phyloP scores from a whole-genome alignment of 2,797 vertebrate genomes.

The Lagocephalus sceleratus region DNA sequence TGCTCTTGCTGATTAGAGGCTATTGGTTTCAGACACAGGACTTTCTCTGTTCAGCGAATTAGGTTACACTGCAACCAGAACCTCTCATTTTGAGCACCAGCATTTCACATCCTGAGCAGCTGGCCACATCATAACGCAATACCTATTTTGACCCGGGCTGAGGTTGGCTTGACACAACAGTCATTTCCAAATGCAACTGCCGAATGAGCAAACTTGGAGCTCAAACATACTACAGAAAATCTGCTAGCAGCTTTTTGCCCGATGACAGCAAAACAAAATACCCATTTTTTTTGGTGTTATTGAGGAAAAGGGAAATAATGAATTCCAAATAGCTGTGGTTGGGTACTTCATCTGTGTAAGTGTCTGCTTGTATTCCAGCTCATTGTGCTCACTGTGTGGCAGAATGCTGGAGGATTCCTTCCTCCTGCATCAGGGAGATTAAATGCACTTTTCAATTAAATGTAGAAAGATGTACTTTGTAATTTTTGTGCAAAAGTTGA shows the following conservation, averaged over 20 bases:
- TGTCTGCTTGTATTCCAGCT: slow-evolving; percentile 69
- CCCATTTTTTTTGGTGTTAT: slow-evolving; percentile 55
- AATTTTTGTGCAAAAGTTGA: neutral
- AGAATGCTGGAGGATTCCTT: slow-evolving; percentile 23
- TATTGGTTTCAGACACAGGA: slow-evolving; percentile 36
- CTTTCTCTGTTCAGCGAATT: slow-evolving; percentile 32
- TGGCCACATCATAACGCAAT: slow-evolving; percentile 53
- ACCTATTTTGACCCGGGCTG: slow-evolving; percentile 42
- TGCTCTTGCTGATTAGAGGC: slow-evolving; percentile 49
- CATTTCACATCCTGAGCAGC: slow-evolving; percentile 40
- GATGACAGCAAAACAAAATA: slow-evolving; percentile 63
- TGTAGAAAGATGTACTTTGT: too few species aligned
- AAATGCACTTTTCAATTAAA: too few species aligned
- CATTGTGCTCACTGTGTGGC: slow-evolving; percentile 54
- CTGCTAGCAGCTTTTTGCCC: slow-evolving; percentile 50
- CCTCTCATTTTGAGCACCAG: slow-evolving; percentile 54
- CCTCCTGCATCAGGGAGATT: too few species aligned
- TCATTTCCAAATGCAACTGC: slow-evolving; percentile 33
- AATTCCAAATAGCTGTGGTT: slow-evolving; percentile 51
- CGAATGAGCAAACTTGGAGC: slow-evolving; percentile 49
- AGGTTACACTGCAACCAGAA: slow-evolving; percentile 46
- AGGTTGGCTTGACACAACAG: slow-evolving; percentile 44
- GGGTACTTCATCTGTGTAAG: slow-evolving; percentile 32
- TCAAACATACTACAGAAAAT: slow-evolving; percentile 54
- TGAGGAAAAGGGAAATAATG: slow-evolving; percentile 18